Conservation (phyloP, 2,797 vertebrate species). For the Brotula barbata region DNA sequence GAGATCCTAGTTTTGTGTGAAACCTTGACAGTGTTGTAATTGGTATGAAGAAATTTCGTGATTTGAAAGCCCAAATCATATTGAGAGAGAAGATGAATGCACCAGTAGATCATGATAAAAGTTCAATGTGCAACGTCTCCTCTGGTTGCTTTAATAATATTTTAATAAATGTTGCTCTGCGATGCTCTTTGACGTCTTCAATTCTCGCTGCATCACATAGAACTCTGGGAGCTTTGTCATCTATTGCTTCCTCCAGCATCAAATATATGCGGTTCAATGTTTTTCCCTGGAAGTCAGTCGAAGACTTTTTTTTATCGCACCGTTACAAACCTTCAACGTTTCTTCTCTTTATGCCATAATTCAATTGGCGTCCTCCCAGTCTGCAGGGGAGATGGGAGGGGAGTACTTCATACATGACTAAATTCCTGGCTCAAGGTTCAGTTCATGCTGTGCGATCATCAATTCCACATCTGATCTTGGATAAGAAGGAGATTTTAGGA, state of each 20-base stretch:
- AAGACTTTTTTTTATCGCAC: too few species aligned
- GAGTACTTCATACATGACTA: slow-evolving; percentile 14
- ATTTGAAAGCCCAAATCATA: slow-evolving; percentile 26
- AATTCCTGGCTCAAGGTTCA: slow-evolving; percentile 41
- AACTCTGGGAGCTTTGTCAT: too few species aligned
- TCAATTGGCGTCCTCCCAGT: slow-evolving; percentile 35
- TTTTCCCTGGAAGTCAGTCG: too few species aligned
- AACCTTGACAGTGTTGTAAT: slow-evolving; percentile 53
- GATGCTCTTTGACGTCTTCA: slow-evolving; percentile 1
- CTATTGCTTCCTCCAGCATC: slow-evolving; percentile 8
- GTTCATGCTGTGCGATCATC: slow-evolving; percentile 26
- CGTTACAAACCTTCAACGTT: slow-evolving; percentile 24
- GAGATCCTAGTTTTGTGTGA: too few species aligned
- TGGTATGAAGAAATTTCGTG: slow-evolving; percentile 1
- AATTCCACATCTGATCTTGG: slow-evolving; percentile 43
- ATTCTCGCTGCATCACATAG: slow-evolving; percentile 14
- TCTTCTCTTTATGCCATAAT: slow-evolving; percentile 23
- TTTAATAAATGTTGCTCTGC: too few species aligned
- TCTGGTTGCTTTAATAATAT: not conserved
- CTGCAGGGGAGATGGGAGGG: slow-evolving; percentile 21
- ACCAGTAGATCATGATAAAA: too few species aligned
- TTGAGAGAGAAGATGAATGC: too few species aligned
- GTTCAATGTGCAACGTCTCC: not conserved
- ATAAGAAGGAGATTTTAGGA: slow-evolving; percentile 29
- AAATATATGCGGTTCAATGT: not conserved